These are phyloP conservation scores for Lacerta agilis DNA, from an alignment of 2,797 vertebrate species.

Conservation along the genomic window DNA sequence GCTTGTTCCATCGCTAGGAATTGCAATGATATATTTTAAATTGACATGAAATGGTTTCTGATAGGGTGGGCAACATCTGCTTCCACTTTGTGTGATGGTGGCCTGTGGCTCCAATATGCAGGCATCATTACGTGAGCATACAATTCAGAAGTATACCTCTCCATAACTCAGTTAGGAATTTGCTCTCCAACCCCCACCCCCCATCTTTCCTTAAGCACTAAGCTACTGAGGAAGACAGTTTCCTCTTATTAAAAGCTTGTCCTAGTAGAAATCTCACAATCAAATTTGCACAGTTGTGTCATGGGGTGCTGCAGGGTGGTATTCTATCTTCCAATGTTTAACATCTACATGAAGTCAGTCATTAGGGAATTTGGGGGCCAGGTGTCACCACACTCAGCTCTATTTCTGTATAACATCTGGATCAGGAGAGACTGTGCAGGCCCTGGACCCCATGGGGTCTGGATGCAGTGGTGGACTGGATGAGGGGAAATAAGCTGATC, in stretches of 20 bases:
- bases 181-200: not conserved
- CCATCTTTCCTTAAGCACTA: not conserved
- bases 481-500: too few relatives aligned
- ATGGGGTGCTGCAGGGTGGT: too few relatives aligned
- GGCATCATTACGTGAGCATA: not conserved
- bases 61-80: constrained; percentile 22
- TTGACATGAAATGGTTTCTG: constrained; percentile 10
- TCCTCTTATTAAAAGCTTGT: not conserved
- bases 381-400: too few relatives aligned
- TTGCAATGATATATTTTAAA: constrained; percentile 23
- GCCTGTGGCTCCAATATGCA: constrained; percentile 19
- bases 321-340: too few relatives aligned
- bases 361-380: too few relatives aligned
- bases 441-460: too few relatives aligned
- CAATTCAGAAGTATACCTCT: constrained; percentile 7
- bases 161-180: not conserved
- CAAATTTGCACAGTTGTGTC: not conserved
- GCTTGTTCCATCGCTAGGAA: not conserved
- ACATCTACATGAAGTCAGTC: too few relatives aligned
- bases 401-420: too few relatives aligned
- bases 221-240: not conserved
- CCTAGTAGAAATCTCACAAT: not conserved
- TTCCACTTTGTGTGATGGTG: constrained; percentile 12
- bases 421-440: too few relatives aligned
- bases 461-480: too few relatives aligned